Percentiles rank a stretch among this genome's conserved stretches.
Evolutionary conservation across 2,888 invertebrate genomes (phyloP).

Genomic region (Hanleya hanleyi): DNA sequence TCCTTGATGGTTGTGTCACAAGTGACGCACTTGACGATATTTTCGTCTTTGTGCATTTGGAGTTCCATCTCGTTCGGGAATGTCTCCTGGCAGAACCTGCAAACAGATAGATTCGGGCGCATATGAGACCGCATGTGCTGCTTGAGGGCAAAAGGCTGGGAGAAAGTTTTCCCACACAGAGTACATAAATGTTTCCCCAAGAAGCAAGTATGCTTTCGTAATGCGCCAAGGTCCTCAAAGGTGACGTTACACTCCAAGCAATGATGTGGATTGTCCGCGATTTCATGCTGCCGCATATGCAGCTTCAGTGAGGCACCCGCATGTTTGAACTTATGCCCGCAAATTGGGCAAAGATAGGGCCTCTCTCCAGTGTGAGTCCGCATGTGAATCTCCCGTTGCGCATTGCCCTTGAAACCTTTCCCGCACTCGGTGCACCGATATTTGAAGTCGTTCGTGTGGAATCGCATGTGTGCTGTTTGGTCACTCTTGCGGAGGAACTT

Average conservation of each 20-base stretch:
- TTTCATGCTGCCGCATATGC: not conserved
- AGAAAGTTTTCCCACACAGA: not conserved
- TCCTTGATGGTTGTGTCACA: conserved; percentile 6
- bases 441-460: not conserved
- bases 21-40: not conserved
- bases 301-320: not conserved
- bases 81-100: not conserved
- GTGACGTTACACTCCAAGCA: not conserved
- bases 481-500: conserved; percentile 4
- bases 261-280: not conserved
- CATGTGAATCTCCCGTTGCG: not conserved
- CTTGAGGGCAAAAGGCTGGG: not conserved
- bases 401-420: not conserved
- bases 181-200: not conserved
- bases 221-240: not conserved
- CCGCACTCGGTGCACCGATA: not conserved
- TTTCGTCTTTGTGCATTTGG: not conserved
- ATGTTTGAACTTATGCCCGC: not conserved
- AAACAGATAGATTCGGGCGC: not conserved
- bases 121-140: not conserved
- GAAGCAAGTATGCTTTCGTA: not conserved
- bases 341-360: not conserved
- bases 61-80: not conserved
- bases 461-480: not conserved
- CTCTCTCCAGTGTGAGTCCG: not conserved